Percentiles rank a stretch among this genome's conserved stretches.
phyloP scores from a whole-genome alignment of 2,888 invertebrate species.

The Hypomecis punctinalis region DNA sequence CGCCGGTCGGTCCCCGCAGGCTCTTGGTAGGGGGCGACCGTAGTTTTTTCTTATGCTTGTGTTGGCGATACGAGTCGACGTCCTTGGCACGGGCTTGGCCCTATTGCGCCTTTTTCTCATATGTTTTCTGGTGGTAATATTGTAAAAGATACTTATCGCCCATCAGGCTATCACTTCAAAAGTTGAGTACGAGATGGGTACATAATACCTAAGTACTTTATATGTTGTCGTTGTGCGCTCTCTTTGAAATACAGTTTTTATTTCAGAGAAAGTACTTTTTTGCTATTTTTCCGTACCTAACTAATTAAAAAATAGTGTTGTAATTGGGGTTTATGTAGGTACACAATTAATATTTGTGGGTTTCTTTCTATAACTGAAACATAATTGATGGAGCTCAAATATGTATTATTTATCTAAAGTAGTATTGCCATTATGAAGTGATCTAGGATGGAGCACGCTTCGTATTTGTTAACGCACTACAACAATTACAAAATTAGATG shows the following conservation, averaged over 20 bases:
- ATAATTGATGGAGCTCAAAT: background rate
- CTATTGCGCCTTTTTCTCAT: conserved; percentile 32
- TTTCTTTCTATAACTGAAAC: background rate
- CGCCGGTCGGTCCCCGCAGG: conserved; percentile 63
- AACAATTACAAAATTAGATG: no score
- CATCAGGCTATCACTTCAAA: conserved; percentile 1
- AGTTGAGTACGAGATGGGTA: background rate
- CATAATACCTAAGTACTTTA: background rate
- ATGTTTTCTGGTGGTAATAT: conserved; percentile 12
- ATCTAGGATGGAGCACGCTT: no score
- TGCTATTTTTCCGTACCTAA: no score
- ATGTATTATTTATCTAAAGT: background rate
- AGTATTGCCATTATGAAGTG: background rate
- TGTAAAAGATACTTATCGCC: conserved; percentile 11
- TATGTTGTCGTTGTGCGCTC: no score
- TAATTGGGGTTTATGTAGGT: no score
- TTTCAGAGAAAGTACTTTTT: no score
- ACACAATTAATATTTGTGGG: background rate
- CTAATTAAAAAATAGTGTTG: no score
- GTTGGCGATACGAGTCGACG: conserved; percentile 38
- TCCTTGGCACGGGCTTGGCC: conserved; percentile 37
- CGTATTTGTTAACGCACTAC: no score
- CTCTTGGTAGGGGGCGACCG: conserved; percentile 63
- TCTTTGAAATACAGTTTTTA: no score
- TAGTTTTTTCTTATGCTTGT: conserved; percentile 53